Evolutionary conservation across 2,797 vertebrate species (phyloP), one percentile per base, ranked within the genome.

Genomic region (Pangasius krempfi): DNA sequence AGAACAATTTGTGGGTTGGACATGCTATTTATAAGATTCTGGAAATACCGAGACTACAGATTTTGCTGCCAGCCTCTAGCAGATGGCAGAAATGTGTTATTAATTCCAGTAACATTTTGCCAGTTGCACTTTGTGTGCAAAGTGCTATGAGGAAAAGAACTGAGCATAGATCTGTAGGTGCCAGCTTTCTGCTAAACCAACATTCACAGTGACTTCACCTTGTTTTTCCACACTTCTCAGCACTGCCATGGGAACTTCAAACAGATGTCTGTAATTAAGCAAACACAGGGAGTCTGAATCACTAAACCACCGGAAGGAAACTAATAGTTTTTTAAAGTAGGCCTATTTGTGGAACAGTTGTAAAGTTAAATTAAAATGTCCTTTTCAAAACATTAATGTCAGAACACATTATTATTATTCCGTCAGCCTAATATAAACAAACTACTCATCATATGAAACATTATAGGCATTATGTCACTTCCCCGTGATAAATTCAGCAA

Each of bases 1-100:
- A 91, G 87, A 83, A 87, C 86, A 88, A 90, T 89, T 92, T 91
- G 91, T 93, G 92, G 93, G 93, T 22, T 82, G 64, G 30, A 92
- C 93, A 91, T 90, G 62, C 93, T 96, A 96, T 96, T 96, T 94
- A 94, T 96, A 95, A 93, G 88, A 87, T 85, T 85, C 62, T 92
- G 93, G 93, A 95, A 95, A 95, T 94, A 94, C 92, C 93, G 92
- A 92, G 73, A 88, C 91, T 93, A 94, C 90, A 87, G 75, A 50
- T 91, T 86, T 91, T 86, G 30, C 87, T 93, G 90, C 93, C 92
- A 92, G 88, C 89, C 80, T 58, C 87, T 27, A 87, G 89, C 92
- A 93, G 92, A 93, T 91, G 92, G 91, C 88, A 89, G 79, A 84
- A 92, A 90, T 78, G 87, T 91, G 85, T 91, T 90, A 86, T 87